These are phyloP conservation scores for Lacerta bilineata DNA, from an alignment of 2,797 vertebrate species.

Conservation along the genomic window DNA sequence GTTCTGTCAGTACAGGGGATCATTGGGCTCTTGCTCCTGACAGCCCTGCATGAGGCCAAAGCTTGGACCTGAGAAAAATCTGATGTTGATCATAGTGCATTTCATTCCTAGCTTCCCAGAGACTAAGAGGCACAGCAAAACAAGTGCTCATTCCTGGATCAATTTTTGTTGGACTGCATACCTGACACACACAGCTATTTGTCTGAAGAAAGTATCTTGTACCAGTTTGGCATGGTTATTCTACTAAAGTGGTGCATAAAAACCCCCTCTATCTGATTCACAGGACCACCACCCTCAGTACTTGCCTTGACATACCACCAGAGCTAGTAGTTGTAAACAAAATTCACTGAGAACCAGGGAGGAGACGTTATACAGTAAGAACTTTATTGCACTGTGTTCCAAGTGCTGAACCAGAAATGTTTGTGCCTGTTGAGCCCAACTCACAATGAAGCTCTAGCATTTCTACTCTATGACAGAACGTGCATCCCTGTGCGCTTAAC, in stretches of 20 bases:
- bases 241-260: not conserved
- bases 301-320: not conserved
- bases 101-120: not conserved
- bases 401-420: constrained; percentile 54
- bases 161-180: not conserved
- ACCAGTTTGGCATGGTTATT: not conserved
- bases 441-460: constrained; percentile 2
- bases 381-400: constrained; percentile 60
- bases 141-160: not conserved
- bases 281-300: not conserved
- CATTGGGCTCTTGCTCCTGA: not conserved
- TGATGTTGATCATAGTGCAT: not conserved
- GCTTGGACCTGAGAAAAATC: not conserved
- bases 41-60: not conserved
- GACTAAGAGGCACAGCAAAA: no score
- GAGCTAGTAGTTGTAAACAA: constrained; percentile 45
- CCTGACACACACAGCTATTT: not conserved
- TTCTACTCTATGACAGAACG: constrained; percentile 15
- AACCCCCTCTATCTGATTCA: not conserved
- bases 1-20: not conserved
- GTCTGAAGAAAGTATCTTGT: not conserved
- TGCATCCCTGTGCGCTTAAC: constrained; percentile 25
- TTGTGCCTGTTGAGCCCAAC: constrained; percentile 20
- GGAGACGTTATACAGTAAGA: constrained; percentile 64
- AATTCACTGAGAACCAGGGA: constrained; percentile 60